phyloP scores from a whole-genome alignment of 2,113 vertebrate species.

The Neomonachus schauinslandi region DNA sequence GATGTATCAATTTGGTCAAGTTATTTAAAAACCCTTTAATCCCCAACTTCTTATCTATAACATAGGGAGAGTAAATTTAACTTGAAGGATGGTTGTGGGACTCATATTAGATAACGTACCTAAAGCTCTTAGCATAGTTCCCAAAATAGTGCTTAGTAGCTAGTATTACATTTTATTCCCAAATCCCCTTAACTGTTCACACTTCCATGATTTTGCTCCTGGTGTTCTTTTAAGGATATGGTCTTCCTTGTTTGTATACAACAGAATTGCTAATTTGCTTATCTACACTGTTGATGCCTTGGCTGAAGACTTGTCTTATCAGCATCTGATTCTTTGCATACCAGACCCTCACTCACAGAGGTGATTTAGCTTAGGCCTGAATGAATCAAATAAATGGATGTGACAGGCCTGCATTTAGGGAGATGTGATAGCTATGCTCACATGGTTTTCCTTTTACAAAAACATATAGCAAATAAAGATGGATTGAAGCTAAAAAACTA shows the following conservation, averaged over 20 bases:
- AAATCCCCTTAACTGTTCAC: background rate
- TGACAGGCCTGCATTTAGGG: background rate
- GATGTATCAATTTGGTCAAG: background rate
- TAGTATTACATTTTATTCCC: background rate
- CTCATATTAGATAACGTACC: background rate
- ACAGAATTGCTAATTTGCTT: background rate
- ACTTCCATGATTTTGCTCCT: background rate
- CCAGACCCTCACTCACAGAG: background rate
- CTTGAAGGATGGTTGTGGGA: background rate
- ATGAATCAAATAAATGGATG: background rate
- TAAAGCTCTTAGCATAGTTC: background rate
- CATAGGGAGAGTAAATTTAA: background rate
- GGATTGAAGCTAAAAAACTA: background rate
- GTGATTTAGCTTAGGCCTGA: background rate
- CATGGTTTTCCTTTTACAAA: background rate
- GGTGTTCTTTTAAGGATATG: background rate
- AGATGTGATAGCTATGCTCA: background rate
- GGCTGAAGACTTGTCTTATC: background rate
- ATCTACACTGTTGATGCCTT: background rate
- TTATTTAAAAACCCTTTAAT: background rate
- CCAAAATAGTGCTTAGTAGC: background rate
- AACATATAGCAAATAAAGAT: background rate
- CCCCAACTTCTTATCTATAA: background rate
- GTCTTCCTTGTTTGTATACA: background rate
- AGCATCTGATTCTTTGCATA: background rate